Evolutionary conservation across 2,888 invertebrate species (phyloP).

Genomic region (Pyrocoelia pectoralis): DNA sequence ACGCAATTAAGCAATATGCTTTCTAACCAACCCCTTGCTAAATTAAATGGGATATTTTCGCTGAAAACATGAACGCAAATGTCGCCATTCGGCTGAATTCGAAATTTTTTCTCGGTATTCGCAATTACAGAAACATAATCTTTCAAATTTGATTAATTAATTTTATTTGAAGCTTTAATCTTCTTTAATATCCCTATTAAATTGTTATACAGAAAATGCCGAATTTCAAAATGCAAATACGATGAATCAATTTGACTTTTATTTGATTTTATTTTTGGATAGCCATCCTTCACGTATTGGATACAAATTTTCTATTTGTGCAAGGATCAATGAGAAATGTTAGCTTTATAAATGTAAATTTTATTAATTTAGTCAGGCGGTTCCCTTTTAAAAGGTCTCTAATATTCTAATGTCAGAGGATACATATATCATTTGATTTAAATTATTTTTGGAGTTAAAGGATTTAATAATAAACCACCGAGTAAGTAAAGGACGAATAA

Average conservation of each 20-base stretch:
- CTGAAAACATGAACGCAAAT: background rate
- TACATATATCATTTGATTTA: background rate
- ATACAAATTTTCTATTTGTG: background rate
- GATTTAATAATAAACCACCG: background rate
- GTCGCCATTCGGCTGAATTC: background rate
- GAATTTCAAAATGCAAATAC: background rate
- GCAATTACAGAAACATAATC: too few species aligned
- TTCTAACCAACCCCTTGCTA: slow-evolving; percentile 24
- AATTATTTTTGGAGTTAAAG: background rate
- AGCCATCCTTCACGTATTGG: background rate
- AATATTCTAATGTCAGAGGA: background rate
- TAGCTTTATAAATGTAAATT: background rate
- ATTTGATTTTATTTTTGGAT: background rate
- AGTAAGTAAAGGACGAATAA: too few species aligned
- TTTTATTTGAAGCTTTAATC: background rate
- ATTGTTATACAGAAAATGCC: background rate
- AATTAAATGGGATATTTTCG: slow-evolving; percentile 5
- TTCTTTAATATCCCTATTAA: background rate
- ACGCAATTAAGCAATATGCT: slow-evolving; percentile 36
- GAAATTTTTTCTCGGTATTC: background rate
- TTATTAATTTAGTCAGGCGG: background rate
- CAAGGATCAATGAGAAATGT: background rate
- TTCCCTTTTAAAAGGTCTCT: background rate
- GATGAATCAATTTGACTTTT: background rate
- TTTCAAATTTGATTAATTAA: background rate